Evolutionary conservation across 2,888 invertebrate genomes (phyloP).

Genomic region (Nesidiocoris tenuis): DNA sequence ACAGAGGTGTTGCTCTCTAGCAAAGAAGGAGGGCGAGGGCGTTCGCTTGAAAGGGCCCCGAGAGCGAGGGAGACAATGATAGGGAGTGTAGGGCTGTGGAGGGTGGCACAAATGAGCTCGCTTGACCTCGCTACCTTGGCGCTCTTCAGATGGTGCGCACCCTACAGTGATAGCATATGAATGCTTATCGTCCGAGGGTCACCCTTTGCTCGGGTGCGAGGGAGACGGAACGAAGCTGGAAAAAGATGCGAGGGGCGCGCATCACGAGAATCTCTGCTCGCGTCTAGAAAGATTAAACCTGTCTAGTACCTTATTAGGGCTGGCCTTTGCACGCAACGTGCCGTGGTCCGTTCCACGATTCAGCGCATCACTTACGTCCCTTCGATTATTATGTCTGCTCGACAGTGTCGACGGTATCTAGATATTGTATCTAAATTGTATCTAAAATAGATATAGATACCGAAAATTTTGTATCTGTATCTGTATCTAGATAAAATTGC

Average conservation of each 20-base stretch:
- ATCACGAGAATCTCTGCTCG: not conserved
- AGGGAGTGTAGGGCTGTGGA: not conserved
- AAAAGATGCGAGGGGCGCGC: not conserved
- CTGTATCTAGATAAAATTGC: too few species aligned
- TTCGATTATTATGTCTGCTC: too few species aligned
- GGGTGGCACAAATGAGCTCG: slow-evolving; percentile 17
- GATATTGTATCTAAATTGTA: too few species aligned
- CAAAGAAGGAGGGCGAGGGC: not conserved
- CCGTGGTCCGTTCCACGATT: not conserved
- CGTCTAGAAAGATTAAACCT: slow-evolving; percentile 7
- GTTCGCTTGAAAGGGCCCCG: not conserved
- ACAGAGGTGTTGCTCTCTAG: not conserved
- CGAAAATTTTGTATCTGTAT: too few species aligned
- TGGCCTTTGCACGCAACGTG: not conserved
- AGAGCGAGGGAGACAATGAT: not conserved
- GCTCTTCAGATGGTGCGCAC: not conserved
- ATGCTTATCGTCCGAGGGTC: slow-evolving; percentile 11
- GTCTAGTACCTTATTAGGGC: slow-evolving; percentile 8
- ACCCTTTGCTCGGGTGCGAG: not conserved
- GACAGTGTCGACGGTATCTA: too few species aligned
- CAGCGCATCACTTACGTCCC: too few species aligned
- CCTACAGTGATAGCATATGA: slow-evolving; percentile 16
- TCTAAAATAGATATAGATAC: too few species aligned
- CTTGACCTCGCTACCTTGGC: slow-evolving; percentile 9
- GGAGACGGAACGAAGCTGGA: not conserved